These are phyloP conservation scores for Rhagium mordax DNA, from an alignment of 2,888 invertebrate genomes.

Conservation along the genomic window DNA sequence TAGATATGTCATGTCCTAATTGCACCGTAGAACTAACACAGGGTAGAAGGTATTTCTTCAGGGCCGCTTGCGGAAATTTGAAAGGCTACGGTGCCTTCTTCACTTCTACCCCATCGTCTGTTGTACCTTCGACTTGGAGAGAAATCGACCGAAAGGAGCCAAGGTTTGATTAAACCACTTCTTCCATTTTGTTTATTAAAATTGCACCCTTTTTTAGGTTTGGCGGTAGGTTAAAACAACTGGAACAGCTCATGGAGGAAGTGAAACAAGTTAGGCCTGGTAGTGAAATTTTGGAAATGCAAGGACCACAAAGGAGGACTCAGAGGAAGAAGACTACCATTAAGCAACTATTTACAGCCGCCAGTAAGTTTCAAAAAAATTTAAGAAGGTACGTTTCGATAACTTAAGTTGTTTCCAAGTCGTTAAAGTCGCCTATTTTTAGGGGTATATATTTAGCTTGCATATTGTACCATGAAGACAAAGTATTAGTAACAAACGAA, in stretches of 20 bases:
- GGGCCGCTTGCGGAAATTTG: slow-evolving; percentile 93
- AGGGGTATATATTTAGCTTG: slow-evolving; percentile 96
- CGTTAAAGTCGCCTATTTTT: slow-evolving; percentile 59
- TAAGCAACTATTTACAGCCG: slow-evolving; percentile 94
- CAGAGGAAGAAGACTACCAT: slow-evolving; percentile 91
- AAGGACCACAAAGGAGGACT: slow-evolving; percentile 76
- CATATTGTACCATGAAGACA: slow-evolving; percentile 95
- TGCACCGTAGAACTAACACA: slow-evolving; percentile 83
- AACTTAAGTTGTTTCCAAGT: not conserved
- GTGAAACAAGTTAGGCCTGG: slow-evolving; percentile 76
- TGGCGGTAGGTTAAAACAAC: slow-evolving; percentile 79
- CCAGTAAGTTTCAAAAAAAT: slow-evolving; percentile 97
- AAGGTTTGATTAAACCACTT: slow-evolving; percentile 64
- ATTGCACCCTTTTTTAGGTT: too few relatives aligned
- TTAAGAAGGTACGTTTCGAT: slow-evolving; percentile 78
- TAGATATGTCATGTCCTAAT: slow-evolving; percentile 77
- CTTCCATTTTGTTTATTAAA: too few relatives aligned
- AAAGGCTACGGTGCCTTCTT: slow-evolving; percentile 90
- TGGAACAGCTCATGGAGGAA: slow-evolving; percentile 83
- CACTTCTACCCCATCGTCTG: slow-evolving; percentile 85
- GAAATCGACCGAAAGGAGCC: slow-evolving; percentile 83
- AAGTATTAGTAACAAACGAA: slow-evolving; percentile 95
- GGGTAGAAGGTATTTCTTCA: slow-evolving; percentile 90
- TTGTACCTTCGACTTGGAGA: slow-evolving; percentile 95
- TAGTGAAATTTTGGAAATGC: slow-evolving; percentile 79